phyloP scores from a whole-genome alignment of 2,888 invertebrate genomes.

The Eupithecia dodoneata region DNA sequence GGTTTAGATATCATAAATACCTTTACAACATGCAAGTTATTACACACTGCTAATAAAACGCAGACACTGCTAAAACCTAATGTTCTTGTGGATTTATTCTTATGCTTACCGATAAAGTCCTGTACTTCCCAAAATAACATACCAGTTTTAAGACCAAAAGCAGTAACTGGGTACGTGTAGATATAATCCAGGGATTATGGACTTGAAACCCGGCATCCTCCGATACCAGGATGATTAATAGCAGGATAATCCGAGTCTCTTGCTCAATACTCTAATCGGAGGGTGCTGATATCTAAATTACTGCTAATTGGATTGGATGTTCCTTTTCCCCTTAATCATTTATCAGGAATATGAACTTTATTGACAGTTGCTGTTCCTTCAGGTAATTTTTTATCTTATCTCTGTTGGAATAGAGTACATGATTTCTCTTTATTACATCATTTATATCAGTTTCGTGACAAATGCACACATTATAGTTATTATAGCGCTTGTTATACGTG shows the following conservation, averaged over 20 bases:
- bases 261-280: constrained; percentile 23
- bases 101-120: not conserved
- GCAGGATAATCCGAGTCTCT: constrained; percentile 29
- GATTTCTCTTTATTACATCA: not conserved
- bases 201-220: constrained; percentile 31
- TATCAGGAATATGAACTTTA: not conserved
- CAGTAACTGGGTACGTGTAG: constrained; percentile 16
- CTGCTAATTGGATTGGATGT: constrained; percentile 15
- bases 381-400: not conserved
- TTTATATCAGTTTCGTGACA: not conserved
- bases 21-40: not conserved
- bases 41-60: not conserved
- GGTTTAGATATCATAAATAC: not conserved
- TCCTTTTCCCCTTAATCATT: not conserved
- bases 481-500: too few species aligned
- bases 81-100: not conserved
- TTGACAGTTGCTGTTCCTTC: not conserved
- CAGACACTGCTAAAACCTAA: not conserved
- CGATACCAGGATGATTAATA: constrained; percentile 34
- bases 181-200: constrained; percentile 34
- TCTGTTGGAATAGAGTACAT: not conserved
- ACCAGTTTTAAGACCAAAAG: constrained; percentile 4
- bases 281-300: constrained; percentile 25
- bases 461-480: too few species aligned
- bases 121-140: not conserved